Evolutionary conservation across 2,113 vertebrate genomes (phyloP), one percentile per base, ranked within the genome.

Genomic region (Bubalus kerabau): DNA sequence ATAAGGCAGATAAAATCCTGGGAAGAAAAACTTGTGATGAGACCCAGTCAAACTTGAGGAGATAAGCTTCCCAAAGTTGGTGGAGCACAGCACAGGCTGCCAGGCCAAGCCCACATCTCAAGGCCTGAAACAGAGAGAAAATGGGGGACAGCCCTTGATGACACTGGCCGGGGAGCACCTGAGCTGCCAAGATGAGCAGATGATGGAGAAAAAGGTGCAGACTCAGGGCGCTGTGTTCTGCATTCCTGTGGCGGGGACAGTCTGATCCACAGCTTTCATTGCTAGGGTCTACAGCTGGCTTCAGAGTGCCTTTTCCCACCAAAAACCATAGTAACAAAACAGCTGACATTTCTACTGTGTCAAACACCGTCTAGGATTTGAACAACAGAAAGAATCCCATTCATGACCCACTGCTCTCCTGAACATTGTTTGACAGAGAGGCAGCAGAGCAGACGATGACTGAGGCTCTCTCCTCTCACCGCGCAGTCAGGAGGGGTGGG

Each of bases 121-220:
- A 64, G 17, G 57, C 8, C 5, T 24, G 50, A 52, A 43, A 23
- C 1, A 60, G 26, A 43, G 5, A 76, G 40, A 30, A 43, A 28
- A 57, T 3, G 15, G 12, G 17, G 48, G 28, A 67, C 6, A 36
- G 40, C 23, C 2, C 13, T 50, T 54, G 1, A 32, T 13, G 19
- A 2, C 1, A 21, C 5, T 32, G 48, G 17, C 56, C 19, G 1
- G 26, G 23, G 28, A 54, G 5, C 52, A 19, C 3, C 0, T 7
- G 12, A 17, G 6, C 7, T 62, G 5, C 64, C 10, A 19, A 57
- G n/a, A 19, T 0, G 1, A 17, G 28, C 6, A 19, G 12, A 71
- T 4, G 12, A 8, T 0, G 1, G 5, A 62, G 32, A 36, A 57
- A 50, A 40, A 0, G 3, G 6, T 0, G 2, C 2, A 8, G 32